phyloP scores from a whole-genome alignment of 2,113 vertebrate genomes.

The Rissa tridactyla region DNA sequence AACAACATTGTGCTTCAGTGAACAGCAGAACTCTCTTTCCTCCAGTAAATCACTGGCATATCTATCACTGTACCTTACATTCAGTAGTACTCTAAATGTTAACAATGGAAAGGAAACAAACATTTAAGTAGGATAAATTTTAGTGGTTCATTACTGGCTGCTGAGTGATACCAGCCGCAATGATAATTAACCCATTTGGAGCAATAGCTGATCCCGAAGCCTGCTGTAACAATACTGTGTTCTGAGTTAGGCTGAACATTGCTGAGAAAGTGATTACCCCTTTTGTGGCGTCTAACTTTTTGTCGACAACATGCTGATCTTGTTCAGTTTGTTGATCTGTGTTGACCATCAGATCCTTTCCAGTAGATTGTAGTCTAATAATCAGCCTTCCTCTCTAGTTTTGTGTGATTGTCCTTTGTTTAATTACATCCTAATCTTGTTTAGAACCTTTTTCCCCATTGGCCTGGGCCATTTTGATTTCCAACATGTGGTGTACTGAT shows the following conservation, averaged over 20 bases:
- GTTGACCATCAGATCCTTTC: neutral
- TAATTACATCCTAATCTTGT: neutral
- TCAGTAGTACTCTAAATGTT: neutral
- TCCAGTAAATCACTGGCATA: neutral
- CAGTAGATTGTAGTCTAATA: neutral
- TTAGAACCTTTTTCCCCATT: neutral
- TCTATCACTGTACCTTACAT: neutral
- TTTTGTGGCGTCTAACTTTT: neutral
- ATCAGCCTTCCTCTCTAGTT: neutral
- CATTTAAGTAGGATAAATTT: neutral
- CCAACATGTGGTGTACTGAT: fast-evolving
- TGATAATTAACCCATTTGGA: neutral
- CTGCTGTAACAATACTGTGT: neutral
- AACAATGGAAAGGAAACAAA: neutral
- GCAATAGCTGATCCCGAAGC: neutral
- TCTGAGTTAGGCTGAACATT: neutral
- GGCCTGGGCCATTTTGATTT: neutral
- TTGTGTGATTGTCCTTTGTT: neutral
- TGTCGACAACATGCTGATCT: neutral
- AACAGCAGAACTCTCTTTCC: neutral
- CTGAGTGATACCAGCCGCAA: neutral
- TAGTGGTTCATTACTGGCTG: neutral
- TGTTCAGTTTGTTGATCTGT: neutral
- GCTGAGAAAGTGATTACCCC: neutral
- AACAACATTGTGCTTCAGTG: neutral